Evolutionary conservation across 2,113 vertebrate genomes (phyloP).

Genomic region (Trinectes maculatus): DNA sequence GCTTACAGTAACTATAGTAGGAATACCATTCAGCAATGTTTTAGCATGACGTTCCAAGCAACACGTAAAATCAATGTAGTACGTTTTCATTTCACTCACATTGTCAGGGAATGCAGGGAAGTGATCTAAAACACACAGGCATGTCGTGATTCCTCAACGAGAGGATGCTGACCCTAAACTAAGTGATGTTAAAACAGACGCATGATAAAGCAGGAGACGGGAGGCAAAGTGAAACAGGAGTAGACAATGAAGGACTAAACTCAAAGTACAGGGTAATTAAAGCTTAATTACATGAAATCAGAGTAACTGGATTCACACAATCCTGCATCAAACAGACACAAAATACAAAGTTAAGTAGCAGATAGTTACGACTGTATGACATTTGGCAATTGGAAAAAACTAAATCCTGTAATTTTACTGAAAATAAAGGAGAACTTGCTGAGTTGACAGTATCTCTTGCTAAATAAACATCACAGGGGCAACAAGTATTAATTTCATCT

Average conservation of each 20-base stretch:
- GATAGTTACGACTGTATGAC: not conserved
- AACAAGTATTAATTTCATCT: conserved; percentile 14
- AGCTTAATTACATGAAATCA: conserved; percentile 36
- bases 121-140: too few species aligned
- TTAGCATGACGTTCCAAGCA: not conserved
- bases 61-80: not conserved
- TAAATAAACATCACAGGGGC: conserved; percentile 18
- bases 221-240: conserved; percentile 2
- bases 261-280: conserved; percentile 19
- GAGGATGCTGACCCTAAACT: too few species aligned
- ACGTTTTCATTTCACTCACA: too few species aligned
- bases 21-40: conserved; percentile 4
- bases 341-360: not conserved
- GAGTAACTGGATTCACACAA: conserved; percentile 3
- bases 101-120: not conserved
- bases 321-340: conserved; percentile 13
- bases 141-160: too few species aligned
- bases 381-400: not conserved
- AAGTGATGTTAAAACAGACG: not conserved
- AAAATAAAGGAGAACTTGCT: not conserved
- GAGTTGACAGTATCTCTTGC: conserved; percentile 8
- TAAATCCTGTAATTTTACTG: conserved; percentile 40
- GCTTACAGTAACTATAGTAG: not conserved
- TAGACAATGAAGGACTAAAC: conserved; percentile 1
- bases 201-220: conserved; percentile 7